Evolutionary conservation across 2,113 vertebrate species (phyloP), one percentile per base, ranked within the genome.

Genomic region (Lasiurus cinereus): DNA sequence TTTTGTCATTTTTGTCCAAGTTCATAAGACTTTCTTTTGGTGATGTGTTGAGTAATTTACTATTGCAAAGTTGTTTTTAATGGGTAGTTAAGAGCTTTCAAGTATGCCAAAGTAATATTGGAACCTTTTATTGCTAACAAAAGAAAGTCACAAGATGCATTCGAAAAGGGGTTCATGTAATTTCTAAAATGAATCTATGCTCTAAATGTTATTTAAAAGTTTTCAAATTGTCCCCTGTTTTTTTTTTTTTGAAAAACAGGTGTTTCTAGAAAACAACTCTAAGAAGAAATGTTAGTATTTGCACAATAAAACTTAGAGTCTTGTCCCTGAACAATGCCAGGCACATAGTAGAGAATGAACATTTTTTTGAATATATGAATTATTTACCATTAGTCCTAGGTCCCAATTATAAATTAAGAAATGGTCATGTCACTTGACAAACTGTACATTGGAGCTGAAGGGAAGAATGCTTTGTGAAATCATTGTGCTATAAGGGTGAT

Each of bases 191-290:
- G 46, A 95, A 67, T 48, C 15, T 22, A 66, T 92, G 43, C 13
- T 74, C 11, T 94, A 80, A 94, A 77, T 72, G 80, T 73, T 50
- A n/a, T 59, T 96, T 94, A 67, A 14, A 97, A 97, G 76, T 97
- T 97, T 95, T 73, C 66, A 96, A 59, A 43, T 95, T 90, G 27
- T 80, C 22, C 93, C 88, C 15, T 18, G 69, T 88, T 52, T 54
- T 90, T 96, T 6, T 52, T 52, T 52, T 72, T 96, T 69, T 88
- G 14, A 62, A 94, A 96, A 87, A 85, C 87, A 95, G 83, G 59
- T 95, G 62, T 94, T 97, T 96, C 66, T 82, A 74, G 27, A 86
- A 90, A 96, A 87, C 36, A 88, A 1, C 0, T 66, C 78, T 93
- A 94, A 9, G 76, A 73, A 91, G 50, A 54, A 27, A 93, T 46